Conservation (phyloP, 2,113 vertebrate species). For the Montifringilla adamsi region DNA sequence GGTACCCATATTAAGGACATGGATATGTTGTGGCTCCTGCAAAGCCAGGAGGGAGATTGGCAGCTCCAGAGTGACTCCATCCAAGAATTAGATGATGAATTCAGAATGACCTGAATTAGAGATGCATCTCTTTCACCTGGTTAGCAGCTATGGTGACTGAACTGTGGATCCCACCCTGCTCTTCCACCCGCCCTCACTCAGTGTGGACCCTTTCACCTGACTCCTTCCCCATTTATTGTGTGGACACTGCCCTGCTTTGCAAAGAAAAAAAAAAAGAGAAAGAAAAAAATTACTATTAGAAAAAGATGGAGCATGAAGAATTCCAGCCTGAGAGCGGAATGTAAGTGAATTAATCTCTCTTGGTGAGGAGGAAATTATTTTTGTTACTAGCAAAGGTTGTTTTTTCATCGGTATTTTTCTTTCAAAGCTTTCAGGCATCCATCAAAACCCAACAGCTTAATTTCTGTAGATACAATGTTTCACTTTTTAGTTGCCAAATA, state of each 20-base stretch:
- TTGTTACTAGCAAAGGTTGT: conserved; percentile 39
- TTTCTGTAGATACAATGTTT: conserved; percentile 52
- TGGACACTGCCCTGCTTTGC: background rate
- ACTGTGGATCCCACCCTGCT: background rate
- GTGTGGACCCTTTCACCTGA: background rate
- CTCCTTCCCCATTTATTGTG: background rate
- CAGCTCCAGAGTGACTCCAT: background rate
- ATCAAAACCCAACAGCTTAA: conserved; percentile 39
- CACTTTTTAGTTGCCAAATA: conserved; percentile 51
- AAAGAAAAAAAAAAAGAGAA: background rate
- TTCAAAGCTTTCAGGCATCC: conserved; percentile 34
- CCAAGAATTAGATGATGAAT: background rate
- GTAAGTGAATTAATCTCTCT: conserved; percentile 52
- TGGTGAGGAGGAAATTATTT: conserved; percentile 58
- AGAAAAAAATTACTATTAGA: background rate
- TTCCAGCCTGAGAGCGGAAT: conserved; percentile 32
- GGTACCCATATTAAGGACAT: background rate
- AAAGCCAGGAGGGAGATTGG: background rate
- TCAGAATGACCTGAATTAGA: background rate
- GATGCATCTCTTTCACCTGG: background rate
- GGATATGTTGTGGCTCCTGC: background rate
- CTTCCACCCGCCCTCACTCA: background rate
- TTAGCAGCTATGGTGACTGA: background rate
- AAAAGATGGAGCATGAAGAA: conserved; percentile 31
- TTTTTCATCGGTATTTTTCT: conserved; percentile 45